Conservation (phyloP, 1,140 invertebrate genomes). For the Drosophila sulfurigaster region DNA sequence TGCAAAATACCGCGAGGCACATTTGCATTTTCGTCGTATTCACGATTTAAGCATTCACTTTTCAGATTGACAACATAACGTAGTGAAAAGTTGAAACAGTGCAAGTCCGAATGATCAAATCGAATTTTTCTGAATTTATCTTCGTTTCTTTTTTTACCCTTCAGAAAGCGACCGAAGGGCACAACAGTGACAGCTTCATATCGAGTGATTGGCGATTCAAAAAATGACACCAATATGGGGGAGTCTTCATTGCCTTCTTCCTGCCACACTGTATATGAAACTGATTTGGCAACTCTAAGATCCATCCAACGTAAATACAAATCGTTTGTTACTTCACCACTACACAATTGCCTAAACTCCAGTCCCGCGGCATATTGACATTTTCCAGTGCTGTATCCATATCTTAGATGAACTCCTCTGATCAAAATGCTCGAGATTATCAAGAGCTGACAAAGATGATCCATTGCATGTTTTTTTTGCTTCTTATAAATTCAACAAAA, state of each 20-base stretch:
- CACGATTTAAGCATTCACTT: background rate
- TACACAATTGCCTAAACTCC: background rate
- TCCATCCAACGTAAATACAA: background rate
- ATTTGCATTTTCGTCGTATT: background rate
- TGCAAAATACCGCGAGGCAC: background rate
- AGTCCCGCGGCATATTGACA: conserved; percentile 1
- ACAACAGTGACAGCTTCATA: background rate
- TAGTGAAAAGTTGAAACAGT: conserved; percentile 3
- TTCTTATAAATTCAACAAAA: background rate
- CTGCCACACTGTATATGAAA: conserved; percentile 7
- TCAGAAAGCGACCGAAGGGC: background rate
- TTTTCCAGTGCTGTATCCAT: background rate
- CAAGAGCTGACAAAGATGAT: background rate
- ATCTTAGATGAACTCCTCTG: background rate
- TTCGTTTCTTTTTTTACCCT: background rate
- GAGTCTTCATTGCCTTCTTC: background rate
- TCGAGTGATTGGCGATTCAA: background rate
- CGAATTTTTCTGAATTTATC: background rate
- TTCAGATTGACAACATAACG: conserved; percentile 12
- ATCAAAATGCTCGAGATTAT: background rate
- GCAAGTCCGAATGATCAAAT: conserved; percentile 16
- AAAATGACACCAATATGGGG: background rate
- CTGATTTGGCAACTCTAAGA: background rate
- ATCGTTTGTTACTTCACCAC: background rate
- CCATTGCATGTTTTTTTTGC: background rate